Evolutionary conservation across 2,797 vertebrate genomes (phyloP).

Genomic region (Myotis vivesi): DNA sequence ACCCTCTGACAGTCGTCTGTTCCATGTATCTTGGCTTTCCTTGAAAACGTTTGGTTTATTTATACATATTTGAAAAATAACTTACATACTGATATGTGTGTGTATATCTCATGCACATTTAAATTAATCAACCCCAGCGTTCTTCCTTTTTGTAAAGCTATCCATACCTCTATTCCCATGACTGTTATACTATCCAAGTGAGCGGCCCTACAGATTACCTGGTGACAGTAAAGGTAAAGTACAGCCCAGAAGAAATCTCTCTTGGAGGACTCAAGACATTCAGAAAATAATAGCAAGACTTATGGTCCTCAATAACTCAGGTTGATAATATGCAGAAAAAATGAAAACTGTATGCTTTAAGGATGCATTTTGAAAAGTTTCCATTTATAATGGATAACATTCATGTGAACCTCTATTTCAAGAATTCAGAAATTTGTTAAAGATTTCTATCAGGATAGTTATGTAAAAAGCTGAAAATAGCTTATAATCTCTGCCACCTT

Average conservation of each 20-base stretch:
- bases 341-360: background rate
- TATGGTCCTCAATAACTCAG: background rate
- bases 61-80: background rate
- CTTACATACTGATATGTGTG: background rate
- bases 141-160: background rate
- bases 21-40: background rate
- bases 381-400: background rate
- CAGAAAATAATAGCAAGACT: background rate
- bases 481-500: background rate
- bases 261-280: background rate
- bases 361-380: background rate
- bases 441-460: background rate
- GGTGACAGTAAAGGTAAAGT: background rate
- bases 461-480: background rate
- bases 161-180: background rate
- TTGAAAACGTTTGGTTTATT: background rate
- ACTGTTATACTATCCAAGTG: background rate
- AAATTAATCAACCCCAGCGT: background rate
- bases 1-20: background rate
- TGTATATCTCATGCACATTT: background rate
- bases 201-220: background rate
- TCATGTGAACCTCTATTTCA: background rate
- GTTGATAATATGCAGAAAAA: background rate
- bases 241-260: background rate
- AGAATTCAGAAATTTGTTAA: slow-evolving; percentile 19